These are phyloP conservation scores for Zhuqinia jingwanae DNA, from an alignment of 2,888 invertebrate species.

Conservation along the genomic window DNA sequence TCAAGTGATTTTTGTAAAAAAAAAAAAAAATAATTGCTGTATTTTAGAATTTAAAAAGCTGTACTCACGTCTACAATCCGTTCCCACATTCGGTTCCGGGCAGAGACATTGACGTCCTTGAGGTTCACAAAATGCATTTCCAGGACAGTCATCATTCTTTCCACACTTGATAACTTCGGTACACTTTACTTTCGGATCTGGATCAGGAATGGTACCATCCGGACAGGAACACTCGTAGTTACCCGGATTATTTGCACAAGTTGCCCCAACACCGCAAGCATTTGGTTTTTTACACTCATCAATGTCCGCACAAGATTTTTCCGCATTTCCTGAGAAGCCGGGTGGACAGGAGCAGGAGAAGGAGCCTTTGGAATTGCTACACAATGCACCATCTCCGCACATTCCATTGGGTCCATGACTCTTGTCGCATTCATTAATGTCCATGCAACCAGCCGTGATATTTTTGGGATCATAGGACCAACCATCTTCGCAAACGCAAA, in stretches of 20 bases:
- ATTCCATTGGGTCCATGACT: conserved; percentile 89
- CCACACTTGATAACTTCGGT: conserved; percentile 91
- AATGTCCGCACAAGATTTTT: conserved; percentile 89
- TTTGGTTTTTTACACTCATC: conserved; percentile 89
- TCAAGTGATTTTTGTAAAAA: too few relatives aligned
- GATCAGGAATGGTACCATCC: conserved; percentile 90
- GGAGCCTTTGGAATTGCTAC: conserved; percentile 90
- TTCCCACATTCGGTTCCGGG: conserved; percentile 94
- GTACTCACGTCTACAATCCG: conserved; percentile 92
- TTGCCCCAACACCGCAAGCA: conserved; percentile 90
- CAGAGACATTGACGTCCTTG: conserved; percentile 89
- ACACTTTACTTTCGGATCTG: conserved; percentile 91
- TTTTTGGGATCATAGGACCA: conserved; percentile 96
- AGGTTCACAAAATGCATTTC: conserved; percentile 92
- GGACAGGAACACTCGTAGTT: conserved; percentile 91
- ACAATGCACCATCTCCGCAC: conserved; percentile 91
- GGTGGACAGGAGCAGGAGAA: conserved; percentile 90
- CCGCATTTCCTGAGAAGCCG: conserved; percentile 93
- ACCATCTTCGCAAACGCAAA: conserved; percentile 95
- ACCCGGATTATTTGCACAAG: conserved; percentile 90
- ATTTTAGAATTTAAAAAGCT: neutral
- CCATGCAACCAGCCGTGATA: conserved; percentile 92
- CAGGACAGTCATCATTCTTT: conserved; percentile 90
- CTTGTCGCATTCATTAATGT: conserved; percentile 94
- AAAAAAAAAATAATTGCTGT: neutral